Evolutionary conservation across 2,113 vertebrate genomes (phyloP), one percentile per base, ranked within the genome.

Genomic region (Xiphorhynchus elegans): DNA sequence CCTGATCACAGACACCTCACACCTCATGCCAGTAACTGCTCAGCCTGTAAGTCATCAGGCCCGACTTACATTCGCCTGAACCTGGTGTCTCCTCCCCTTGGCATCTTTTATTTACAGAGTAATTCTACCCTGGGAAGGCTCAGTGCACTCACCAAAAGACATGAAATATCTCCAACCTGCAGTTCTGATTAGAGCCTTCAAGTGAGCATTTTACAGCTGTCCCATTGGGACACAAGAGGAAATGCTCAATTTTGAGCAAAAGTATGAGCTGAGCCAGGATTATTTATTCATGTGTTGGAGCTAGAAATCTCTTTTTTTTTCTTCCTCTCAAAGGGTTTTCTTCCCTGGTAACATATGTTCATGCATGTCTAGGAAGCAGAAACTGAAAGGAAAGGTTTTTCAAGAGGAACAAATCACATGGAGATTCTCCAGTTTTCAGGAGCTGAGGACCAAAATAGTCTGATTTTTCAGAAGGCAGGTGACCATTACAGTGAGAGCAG

Each of bases 281-380:
- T 90, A 95, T 86, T 95, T 96, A 90, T 96, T 95, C 31, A 58
- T 83, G 55, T 86, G 52, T 63, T 15, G 1, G 35, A 90, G 37
- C 33, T 83, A 39, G 84, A 86, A 89, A 83, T 74, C 46, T 80
- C 49, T 1, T 1, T 17, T 62, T 78, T 81, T 47, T 25, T 13
- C 42, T 56, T 85, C 21, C 63, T 83, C 58, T 90, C 37, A 20
- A 59, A 91, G 47, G 39, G 7, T 72, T 94, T 90, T 86, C 25
- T 82, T 29, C 18, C 76, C 33, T 39, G 31, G 46, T 56, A 88
- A 70, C 26, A 46, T 19, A 42, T 87, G 80, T 90, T 87, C 58
- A 31, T 73, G 37, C 20, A n/a, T 59, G 42, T 77, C 39, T 77
- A 66, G 29, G 78, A 95, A 77, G 59, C 39, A 94, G 82, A 91